Base-by-base conservation (phyloP, 2,797 vertebrate species). In the Triplophysa bombifrons region DNA sequence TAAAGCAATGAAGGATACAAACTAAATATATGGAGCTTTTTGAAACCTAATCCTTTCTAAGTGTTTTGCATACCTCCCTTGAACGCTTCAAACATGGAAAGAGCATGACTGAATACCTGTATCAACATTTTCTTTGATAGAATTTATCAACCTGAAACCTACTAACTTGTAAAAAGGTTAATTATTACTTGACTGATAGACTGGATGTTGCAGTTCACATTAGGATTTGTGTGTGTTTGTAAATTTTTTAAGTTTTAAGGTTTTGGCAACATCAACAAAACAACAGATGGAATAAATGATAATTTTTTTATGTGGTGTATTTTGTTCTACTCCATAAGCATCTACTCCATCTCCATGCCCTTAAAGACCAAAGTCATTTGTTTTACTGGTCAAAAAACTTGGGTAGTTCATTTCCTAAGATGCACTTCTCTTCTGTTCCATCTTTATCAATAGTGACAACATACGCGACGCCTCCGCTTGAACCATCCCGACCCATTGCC, bases 401-500 rank as follows among this genome's bases (percentile, higher is more conserved):
- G 0, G 96, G 96, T 9, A 96, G 80, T n/a, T 94, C 88, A 8
- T 95, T 92, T 72, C 94, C 95, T 44, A 94, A 86, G 80, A 96
- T 27, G 0, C 95, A 90, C 44, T 90, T 93, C 77, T 95, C 93
- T 74, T 96, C 94, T 17, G 92, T 85, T 10, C 88, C 85, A 0
- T 92, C 87, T 83, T 93, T 58, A 41, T 96, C 95, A 10, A 96
- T 91, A 25, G 94, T 95, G 79, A 92, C 94, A 0, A 96, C 76
- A 58, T 95, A 95, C 0, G 95, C 94, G 77, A 97, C 93, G 0
- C 96, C 96, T 0, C 96, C 96, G 0, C 96, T 97, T 44, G 94
- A 95, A 20, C 95, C 94, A 0, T 97, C 96, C 5, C 96, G 91
- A 73, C 72, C 86, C 94, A 97, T 96, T 0, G 96, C 96, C 90